Evolutionary conservation across 2,797 vertebrate species (phyloP), one percentile per base, ranked within the genome.

Genomic region (Eptatretus atami): DNA sequence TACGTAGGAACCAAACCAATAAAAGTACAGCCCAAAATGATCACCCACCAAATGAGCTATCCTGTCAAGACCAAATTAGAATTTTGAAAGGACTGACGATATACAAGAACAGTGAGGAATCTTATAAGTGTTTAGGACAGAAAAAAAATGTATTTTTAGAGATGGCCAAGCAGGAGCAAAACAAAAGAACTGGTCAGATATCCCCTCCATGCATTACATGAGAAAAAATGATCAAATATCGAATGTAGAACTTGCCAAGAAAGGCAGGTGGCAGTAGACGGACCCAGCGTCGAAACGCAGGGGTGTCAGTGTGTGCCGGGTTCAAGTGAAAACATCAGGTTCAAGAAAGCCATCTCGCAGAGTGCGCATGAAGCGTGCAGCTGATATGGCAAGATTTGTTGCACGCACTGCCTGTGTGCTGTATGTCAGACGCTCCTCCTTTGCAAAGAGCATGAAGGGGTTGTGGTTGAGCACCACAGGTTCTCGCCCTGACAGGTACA

Each of bases 271-370:
- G 92, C 64, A 94, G 88, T 75, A 82, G 82, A 63, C 86, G 77
- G 69, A 96, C 92, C 1, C 88, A 69, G 65, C 70, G 82, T 69
- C 84, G 88, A 69, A 98, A 98, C 53, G 70, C 1, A 10, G 80
- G 68, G 0, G 85, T 94, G 74, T 95, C 78, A 24, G 88, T 95
- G 72, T 81, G 86, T 19, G 79, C 78, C 0, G 90, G 88, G 71
- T 86, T 86, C 64, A 98, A 75, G 67, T 98, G 92, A 74, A 90
- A 54, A 96, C 79, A 68, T 98, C 92, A 2, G 90, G 92, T 71
- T 88, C 92, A 54, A 98, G 76, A 15, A 80, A 67, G 53, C 78
- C 79, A 9, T 77, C 83, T 57, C 77, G 77, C 53, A 98, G 77
- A 0, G 87, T 93, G 72, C 92, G 96, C 80, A 92, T 80, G 73